Evolutionary conservation across 1,140 invertebrate species (phyloP).

Genomic region (Chlorops oryzae): DNA sequence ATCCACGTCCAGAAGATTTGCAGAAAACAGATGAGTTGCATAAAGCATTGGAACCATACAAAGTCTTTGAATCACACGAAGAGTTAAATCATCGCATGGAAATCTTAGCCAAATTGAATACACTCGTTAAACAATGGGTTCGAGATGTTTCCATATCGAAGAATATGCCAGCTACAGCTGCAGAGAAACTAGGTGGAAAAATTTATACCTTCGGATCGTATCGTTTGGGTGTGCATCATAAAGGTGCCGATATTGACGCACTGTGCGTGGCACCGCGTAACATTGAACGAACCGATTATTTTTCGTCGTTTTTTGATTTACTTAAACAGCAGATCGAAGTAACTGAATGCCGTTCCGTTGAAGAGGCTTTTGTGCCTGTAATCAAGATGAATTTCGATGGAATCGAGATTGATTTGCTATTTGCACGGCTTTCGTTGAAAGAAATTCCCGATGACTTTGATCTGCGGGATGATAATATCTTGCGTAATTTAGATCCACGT

Average conservation of each 20-base stretch:
- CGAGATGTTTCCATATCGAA: slow-evolving; percentile 78
- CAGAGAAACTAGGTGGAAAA: slow-evolving; percentile 89
- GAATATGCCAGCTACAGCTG: slow-evolving; percentile 81
- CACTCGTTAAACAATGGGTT: slow-evolving; percentile 88
- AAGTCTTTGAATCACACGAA: slow-evolving; percentile 85
- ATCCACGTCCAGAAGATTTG: slow-evolving; percentile 78
- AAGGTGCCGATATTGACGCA: slow-evolving; percentile 98
- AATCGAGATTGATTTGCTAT: slow-evolving; percentile 97
- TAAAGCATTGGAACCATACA: slow-evolving; percentile 75
- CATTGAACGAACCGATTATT: slow-evolving; percentile 91
- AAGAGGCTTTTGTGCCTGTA: slow-evolving; percentile 98
- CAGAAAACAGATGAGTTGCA: slow-evolving; percentile 77
- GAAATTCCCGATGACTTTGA: slow-evolving; percentile 83
- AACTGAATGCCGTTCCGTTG: slow-evolving; percentile 64
- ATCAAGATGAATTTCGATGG: slow-evolving; percentile 99
- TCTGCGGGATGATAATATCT: slow-evolving; percentile 80
- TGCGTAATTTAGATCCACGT: slow-evolving; percentile 95
- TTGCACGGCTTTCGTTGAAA: slow-evolving; percentile 87
- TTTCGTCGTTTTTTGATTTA: slow-evolving; percentile 87
- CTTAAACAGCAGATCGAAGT: slow-evolving; percentile 84
- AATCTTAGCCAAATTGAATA: slow-evolving; percentile 77
- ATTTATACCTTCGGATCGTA: slow-evolving; percentile 99
- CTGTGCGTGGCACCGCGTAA: slow-evolving; percentile 95
- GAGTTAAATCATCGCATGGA: slow-evolving; percentile 87
- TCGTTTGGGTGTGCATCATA: slow-evolving; percentile 84